phyloP scores from a whole-genome alignment of 2,113 vertebrate genomes.

The Oryctolagus cuniculus region DNA sequence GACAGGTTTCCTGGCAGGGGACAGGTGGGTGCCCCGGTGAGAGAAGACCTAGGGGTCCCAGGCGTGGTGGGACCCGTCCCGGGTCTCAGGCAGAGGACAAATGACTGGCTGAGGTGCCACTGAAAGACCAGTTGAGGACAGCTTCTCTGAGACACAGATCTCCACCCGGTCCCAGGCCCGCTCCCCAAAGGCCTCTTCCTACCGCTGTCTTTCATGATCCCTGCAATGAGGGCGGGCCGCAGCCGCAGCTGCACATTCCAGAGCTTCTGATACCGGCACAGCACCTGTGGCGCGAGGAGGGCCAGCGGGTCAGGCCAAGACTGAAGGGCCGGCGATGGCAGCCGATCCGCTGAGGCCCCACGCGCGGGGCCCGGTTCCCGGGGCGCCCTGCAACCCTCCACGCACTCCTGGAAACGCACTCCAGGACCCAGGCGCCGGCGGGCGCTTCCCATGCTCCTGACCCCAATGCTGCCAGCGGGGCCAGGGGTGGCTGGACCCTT shows the following conservation, averaged over 20 bases:
- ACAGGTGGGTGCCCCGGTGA: not conserved
- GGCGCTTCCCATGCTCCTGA: not conserved
- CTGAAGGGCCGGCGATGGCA: not conserved
- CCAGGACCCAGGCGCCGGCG: not conserved
- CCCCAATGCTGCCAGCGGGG: not conserved
- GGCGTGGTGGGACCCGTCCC: not conserved
- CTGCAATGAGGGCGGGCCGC: conserved; percentile 90
- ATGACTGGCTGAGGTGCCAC: not conserved
- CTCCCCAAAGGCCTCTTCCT: not conserved
- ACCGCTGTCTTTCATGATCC: conserved; percentile 92
- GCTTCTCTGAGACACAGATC: too few relatives aligned
- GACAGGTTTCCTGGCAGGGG: conserved; percentile 91
- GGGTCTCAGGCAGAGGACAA: not conserved
- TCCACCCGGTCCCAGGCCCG: not conserved
- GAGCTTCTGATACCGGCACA: conserved; percentile 93
- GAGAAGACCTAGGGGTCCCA: not conserved
- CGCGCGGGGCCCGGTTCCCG: too few relatives aligned
- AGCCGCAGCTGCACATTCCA: conserved; percentile 94
- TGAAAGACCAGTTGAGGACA: too few relatives aligned
- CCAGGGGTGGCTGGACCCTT: not conserved
- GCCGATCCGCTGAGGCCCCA: too few relatives aligned
- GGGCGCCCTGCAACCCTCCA: not conserved
- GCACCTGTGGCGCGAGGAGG: conserved; percentile 84
- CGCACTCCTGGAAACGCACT: too few relatives aligned
- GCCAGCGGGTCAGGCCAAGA: not conserved